Evolutionary conservation across 2,113 vertebrate species (phyloP), one percentile per base, ranked within the genome.

Genomic region (Corapipo altera): DNA sequence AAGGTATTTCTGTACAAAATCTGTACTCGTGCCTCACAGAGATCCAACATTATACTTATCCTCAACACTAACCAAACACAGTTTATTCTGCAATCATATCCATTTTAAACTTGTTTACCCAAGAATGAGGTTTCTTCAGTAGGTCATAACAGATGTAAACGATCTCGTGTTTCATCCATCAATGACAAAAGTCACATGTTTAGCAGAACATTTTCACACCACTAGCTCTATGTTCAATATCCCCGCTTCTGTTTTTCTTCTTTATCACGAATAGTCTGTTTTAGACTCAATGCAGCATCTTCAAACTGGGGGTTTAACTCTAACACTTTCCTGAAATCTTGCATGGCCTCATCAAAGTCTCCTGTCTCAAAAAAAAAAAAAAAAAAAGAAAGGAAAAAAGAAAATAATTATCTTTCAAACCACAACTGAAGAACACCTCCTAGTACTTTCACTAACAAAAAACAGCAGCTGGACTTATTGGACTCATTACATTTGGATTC

Each of bases 261-360:
- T 96, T 98, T 97, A 95, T 99, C 99, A 92, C 98, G 86, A 80
- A 99, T 81, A 58, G 99, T 98, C 97, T 99, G 99, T 20, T 97
- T 98, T 86, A 99, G 98, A 94, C 99, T 99, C 94, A 98, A 54
- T 89, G 97, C 97, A 93, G 99, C 99, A 96, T 99, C 99, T 98
- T 99, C 98, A 97, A 99, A 99, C 67, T 97, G 94, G 37, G 98
- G 98, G 89, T 99, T 99, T 95, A 99, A 97, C 39, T 98, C 97
- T 94, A 99, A 96, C 7, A 97, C 98, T 91, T 98, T 99, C 93
- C 97, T 98, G 97, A 99, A 99, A 97, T 99, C 99, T 58, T 96
- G 97, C 80, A 99, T 96, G 43, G 99, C 99, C 12, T 99, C 98
- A 26, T 99, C 98, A 86, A 98, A 99, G 96, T 98, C 98, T 59